Evolutionary conservation across 92 coral and sea anemone genomes (phyloP), one percentile per base, ranked within the genome.

Genomic region (Metridium senile): DNA sequence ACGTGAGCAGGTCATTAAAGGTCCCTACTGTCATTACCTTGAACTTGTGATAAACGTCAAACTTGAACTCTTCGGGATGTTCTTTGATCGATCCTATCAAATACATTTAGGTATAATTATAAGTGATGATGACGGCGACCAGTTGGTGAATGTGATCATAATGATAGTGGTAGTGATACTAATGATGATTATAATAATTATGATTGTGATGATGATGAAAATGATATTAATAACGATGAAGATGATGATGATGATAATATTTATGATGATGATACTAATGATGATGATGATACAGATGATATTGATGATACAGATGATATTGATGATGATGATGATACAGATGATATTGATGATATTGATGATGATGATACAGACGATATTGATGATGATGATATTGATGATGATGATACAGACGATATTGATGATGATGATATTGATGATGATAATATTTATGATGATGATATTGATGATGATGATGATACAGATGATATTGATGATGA

Each of bases 51-150:
- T 74, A 56, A n/a, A 79, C 72, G 62, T 84, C 87, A 78, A 91
- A 93, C 78, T 87, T 78, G 83, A 91, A 88, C 56, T 88, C 85
- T 6, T 80, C 90, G 21, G 98, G 86, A 74, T 66, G 78, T 74
- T 82, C 87, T 18, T 62, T 79, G 45, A 93, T 85, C 1, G 97
- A 58, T 79, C 97, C 98, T 93, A 16, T 52, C 47, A 57, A 13
- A 58, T n/a, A n/a, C n/a, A n/a, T n/a, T n/a, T n/a, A n/a, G n/a
- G n/a, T n/a, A n/a, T n/a, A n/a, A n/a, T n/a, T n/a, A n/a, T n/a
- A n/a, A n/a, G n/a, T n/a, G n/a, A n/a, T n/a, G n/a, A n/a, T n/a
- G n/a, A n/a, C n/a, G n/a, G n/a, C n/a, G n/a, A n/a, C n/a, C n/a
- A n/a, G n/a, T n/a, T n/a, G n/a, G n/a, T n/a, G n/a, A n/a, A 22